Evolutionary conservation across 2,113 vertebrate species (phyloP), one percentile per base, ranked within the genome.

Genomic region (Callipepla squamata): DNA sequence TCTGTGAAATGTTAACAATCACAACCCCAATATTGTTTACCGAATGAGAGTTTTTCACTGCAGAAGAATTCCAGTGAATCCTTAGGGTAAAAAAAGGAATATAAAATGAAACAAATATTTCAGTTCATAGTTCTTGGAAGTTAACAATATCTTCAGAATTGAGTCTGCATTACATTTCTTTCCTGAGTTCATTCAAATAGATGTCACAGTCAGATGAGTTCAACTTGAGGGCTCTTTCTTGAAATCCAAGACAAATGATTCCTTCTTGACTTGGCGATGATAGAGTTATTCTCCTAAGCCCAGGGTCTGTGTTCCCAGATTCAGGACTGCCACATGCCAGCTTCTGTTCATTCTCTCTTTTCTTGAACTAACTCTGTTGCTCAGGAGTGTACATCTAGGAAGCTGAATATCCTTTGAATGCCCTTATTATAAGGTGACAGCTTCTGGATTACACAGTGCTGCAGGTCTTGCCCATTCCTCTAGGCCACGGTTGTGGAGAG

Each of bases 1-100:
- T 97, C 90, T 97, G 92, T 95, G 90, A 97, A 97, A 97, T 94
- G 89, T 92, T 94, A 96, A 96, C 90, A 94, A 50, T 79, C 83
- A 75, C 91, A 93, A 87, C 85, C 88, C 80, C 92, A 85, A 92
- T 79, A 94, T 94, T 97, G 95, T 95, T 96, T 96, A 96, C 91
- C 77, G 94, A 97, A 96, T 96, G 94, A 78, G 22, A 90, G 79
- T 63, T 94, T 93, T 93, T 96, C 87, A 45, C 84, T 77, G 62
- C 63, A 92, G 79, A 86, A 55, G 63, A 36, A 85, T 88, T 78
- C 23, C 67, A 80, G 59, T 74, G 90, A 94, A 94, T 87, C 73
- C 59, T 79, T 32, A 90, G 42, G 45, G 59, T 22, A 62, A 95
- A 80, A 36, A 85, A 77, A 83, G 47, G 50, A 89, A 93, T 91